Evolutionary conservation across 1,140 invertebrate species (phyloP).

Genomic region (Listronotus bonariensis): DNA sequence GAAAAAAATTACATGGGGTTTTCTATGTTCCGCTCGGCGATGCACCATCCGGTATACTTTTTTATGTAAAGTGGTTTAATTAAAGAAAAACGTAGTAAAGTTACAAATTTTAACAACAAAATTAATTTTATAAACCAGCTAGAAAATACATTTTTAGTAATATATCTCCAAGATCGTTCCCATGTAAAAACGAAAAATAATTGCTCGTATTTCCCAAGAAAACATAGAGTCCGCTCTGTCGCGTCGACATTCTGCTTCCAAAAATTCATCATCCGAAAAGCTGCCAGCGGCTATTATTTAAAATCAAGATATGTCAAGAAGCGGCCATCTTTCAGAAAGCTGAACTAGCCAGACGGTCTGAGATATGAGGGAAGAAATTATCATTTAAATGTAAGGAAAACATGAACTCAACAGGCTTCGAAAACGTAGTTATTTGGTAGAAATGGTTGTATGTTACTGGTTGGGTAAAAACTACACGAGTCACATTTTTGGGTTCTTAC

Average conservation of each 20-base stretch:
- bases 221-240: neutral
- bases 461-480: neutral
- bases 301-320: slow-evolving; percentile 12
- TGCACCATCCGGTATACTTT: too few relatives aligned
- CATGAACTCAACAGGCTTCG: slow-evolving; percentile 14
- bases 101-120: too few relatives aligned
- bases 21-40: too few relatives aligned
- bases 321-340: neutral
- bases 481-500: too few relatives aligned
- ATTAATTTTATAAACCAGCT: too few relatives aligned
- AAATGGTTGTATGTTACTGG: neutral
- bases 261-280: slow-evolving; percentile 1
- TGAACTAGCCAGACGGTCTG: slow-evolving; percentile 9
- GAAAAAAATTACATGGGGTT: too few relatives aligned
- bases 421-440: neutral
- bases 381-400: slow-evolving; percentile 20
- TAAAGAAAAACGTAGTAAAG: too few relatives aligned
- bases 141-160: too few relatives aligned
- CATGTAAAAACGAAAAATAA: too few relatives aligned
- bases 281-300: slow-evolving; percentile 9
- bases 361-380: slow-evolving; percentile 15
- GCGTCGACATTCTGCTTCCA: neutral
- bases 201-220: too few relatives aligned
- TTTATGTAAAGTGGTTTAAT: too few relatives aligned
- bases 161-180: too few relatives aligned